phyloP scores from a whole-genome alignment of 2,888 invertebrate genomes.

The Hemithea aestivaria region DNA sequence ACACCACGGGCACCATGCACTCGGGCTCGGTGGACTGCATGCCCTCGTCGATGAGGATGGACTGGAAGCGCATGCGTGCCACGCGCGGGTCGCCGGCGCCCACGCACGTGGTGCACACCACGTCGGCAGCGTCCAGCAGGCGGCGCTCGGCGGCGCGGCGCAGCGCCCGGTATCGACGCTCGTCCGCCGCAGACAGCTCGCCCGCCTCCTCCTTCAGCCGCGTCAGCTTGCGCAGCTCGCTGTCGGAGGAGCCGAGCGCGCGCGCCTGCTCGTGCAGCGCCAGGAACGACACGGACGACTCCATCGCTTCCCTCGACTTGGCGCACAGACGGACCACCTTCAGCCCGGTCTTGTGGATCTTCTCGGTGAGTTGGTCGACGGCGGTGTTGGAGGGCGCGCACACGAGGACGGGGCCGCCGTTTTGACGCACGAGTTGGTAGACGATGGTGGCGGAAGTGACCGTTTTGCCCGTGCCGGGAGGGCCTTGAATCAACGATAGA shows the following conservation, averaged over 20 bases:
- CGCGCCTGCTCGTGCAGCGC: slow-evolving; percentile 98
- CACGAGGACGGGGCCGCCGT: slow-evolving; percentile 95
- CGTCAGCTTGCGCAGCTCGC: slow-evolving; percentile 95
- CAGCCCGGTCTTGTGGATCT: slow-evolving; percentile 97
- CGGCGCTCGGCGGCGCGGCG: slow-evolving; percentile 95
- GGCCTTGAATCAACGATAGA: slow-evolving; percentile 97
- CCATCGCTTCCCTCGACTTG: slow-evolving; percentile 98
- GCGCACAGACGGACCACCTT: slow-evolving; percentile 97
- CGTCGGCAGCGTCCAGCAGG: slow-evolving; percentile 96
- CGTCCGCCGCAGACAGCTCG: slow-evolving; percentile 96
- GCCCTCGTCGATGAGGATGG: slow-evolving; percentile 97
- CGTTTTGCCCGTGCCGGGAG: slow-evolving; percentile 98
- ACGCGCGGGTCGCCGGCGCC: slow-evolving; percentile 98
- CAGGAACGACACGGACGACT: slow-evolving; percentile 97
- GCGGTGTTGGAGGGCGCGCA: slow-evolving; percentile 99
- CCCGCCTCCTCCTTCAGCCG: slow-evolving; percentile 99
- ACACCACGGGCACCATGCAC: slow-evolving; percentile 99
- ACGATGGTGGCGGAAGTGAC: slow-evolving; percentile 99
- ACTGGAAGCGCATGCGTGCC: slow-evolving; percentile 95
- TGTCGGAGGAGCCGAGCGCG: slow-evolving; percentile 93
- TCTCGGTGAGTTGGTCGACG: slow-evolving; percentile 99
- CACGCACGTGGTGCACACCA: slow-evolving; percentile 99
- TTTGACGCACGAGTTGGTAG: slow-evolving; percentile 97
- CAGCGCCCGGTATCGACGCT: slow-evolving; percentile 93
- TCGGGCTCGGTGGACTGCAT: slow-evolving; percentile 99